Percentiles rank a stretch among this genome's conserved stretches.
Conservation (phyloP, 37 sponge, comb jelly and placozoan species). For the Chondrosia reniformis region DNA sequence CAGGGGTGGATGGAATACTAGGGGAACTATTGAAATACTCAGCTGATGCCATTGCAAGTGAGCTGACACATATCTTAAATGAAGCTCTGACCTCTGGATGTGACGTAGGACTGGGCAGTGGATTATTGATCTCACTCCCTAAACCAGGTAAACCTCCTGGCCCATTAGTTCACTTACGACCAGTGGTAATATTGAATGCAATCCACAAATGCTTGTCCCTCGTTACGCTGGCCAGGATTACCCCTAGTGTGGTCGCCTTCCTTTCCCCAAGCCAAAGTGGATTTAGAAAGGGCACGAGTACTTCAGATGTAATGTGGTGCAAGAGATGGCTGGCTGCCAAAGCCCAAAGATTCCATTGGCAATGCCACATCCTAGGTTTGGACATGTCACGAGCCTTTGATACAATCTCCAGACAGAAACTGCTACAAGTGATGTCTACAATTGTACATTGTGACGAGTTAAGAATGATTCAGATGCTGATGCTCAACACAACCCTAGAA, state of each 20-base stretch:
- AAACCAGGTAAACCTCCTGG: neutral
- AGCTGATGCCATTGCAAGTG: neutral
- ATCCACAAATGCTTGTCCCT: neutral
- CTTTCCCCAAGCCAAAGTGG: slow-evolving; percentile 13
- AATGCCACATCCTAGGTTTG: slow-evolving; percentile 7
- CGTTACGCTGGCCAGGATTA: neutral
- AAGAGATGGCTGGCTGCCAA: slow-evolving; percentile 12
- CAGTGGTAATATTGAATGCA: slow-evolving; percentile 13
- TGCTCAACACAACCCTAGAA: slow-evolving; percentile 2
- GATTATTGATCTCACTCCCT: slow-evolving; percentile 1
- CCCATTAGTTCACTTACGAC: neutral
- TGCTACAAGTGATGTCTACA: slow-evolving; percentile 17
- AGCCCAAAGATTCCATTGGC: slow-evolving; percentile 16
- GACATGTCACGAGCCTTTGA: slow-evolving; percentile 12
- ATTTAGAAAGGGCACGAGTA: slow-evolving; percentile 10
- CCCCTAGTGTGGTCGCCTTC: slow-evolving; percentile 12
- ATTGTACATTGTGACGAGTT: slow-evolving; percentile 4
- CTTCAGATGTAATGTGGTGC: slow-evolving; percentile 15
- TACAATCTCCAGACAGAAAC: neutral
- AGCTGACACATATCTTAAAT: neutral
- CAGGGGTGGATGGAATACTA: neutral
- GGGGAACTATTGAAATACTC: slow-evolving; percentile 4
- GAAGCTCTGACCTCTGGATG: neutral
- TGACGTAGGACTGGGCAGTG: neutral
- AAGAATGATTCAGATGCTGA: slow-evolving; percentile 14